These are phyloP conservation scores for Carcina quercana DNA, from an alignment of 2,888 invertebrate genomes.

Conservation along the genomic window DNA sequence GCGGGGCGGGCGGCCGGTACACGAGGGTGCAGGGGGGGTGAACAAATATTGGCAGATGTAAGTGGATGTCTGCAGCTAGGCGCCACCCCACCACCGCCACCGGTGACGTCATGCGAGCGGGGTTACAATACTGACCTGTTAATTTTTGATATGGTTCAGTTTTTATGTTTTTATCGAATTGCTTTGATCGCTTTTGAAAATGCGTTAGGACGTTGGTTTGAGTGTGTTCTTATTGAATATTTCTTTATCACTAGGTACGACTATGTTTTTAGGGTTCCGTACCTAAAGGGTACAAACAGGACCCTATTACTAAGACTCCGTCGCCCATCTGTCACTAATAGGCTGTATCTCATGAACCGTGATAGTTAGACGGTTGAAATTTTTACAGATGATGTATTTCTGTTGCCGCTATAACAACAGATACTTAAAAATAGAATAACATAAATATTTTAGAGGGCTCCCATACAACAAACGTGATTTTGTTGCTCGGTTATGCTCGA, in stretches of 20 bases:
- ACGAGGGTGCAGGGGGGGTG: constrained; percentile 53
- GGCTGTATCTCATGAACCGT: too few species aligned
- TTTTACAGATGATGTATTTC: too few species aligned
- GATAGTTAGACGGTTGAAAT: too few species aligned
- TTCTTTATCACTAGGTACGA: neutral
- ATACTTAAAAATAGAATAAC: too few species aligned
- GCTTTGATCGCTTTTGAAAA: neutral
- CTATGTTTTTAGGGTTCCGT: too few species aligned
- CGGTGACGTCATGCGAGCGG: constrained; percentile 46
- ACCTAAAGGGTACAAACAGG: too few species aligned
- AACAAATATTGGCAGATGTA: constrained; percentile 79
- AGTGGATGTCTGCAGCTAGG: constrained; percentile 75
- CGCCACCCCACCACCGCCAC: constrained; percentile 37
- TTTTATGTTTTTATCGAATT: neutral
- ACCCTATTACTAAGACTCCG: too few species aligned
- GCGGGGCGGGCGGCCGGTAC: constrained; percentile 20
- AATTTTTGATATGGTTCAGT: constrained; percentile 4
- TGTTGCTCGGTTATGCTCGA: too few species aligned
- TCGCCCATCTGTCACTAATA: too few species aligned
- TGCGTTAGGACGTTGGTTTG: neutral
- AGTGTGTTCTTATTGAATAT: neutral
- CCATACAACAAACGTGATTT: too few species aligned
- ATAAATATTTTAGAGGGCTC: too few species aligned
- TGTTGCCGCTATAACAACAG: too few species aligned
- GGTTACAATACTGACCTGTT: constrained; percentile 11